Percentiles rank a stretch among this genome's conserved stretches.
Evolutionary conservation across 2,797 vertebrate species (phyloP).

Genomic region (Lepidocolaptes lacrymiger): DNA sequence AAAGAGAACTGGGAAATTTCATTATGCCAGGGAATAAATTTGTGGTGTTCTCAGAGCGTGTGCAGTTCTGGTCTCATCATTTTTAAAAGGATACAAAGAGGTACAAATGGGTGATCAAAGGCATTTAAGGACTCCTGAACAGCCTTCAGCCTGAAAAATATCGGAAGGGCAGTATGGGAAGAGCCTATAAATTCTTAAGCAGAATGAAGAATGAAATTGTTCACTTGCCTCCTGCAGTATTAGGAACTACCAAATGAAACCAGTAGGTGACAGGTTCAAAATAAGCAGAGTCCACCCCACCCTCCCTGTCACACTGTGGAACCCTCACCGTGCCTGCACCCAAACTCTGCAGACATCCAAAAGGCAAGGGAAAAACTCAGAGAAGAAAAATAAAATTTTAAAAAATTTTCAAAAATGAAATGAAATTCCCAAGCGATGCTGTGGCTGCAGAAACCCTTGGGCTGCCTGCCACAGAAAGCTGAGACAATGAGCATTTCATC

Average conservation of each 20-base stretch:
- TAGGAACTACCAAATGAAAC: neutral
- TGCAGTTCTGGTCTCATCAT: neutral
- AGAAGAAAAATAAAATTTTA: neutral
- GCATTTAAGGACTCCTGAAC: constrained; percentile 13
- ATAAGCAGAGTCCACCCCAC: neutral
- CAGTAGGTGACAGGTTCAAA: neutral
- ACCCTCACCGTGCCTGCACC: neutral
- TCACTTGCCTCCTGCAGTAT: neutral
- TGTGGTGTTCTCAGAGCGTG: neutral
- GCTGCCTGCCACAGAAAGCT: neutral
- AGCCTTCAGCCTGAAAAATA: neutral
- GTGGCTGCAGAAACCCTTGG: neutral
- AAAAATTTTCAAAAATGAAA: no score
- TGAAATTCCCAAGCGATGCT: neutral
- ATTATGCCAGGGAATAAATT: neutral
- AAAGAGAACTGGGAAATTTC: neutral
- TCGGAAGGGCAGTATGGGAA: neutral
- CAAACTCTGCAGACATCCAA: neutral
- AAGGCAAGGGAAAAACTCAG: neutral
- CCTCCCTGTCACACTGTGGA: neutral
- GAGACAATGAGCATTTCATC: neutral
- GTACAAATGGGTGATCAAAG: neutral
- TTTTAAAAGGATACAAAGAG: neutral
- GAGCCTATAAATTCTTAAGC: neutral
- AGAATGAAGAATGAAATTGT: neutral